These are phyloP conservation scores for Rhagoletis pomonella DNA, from an alignment of 1,140 invertebrate genomes.

Conservation along the genomic window DNA sequence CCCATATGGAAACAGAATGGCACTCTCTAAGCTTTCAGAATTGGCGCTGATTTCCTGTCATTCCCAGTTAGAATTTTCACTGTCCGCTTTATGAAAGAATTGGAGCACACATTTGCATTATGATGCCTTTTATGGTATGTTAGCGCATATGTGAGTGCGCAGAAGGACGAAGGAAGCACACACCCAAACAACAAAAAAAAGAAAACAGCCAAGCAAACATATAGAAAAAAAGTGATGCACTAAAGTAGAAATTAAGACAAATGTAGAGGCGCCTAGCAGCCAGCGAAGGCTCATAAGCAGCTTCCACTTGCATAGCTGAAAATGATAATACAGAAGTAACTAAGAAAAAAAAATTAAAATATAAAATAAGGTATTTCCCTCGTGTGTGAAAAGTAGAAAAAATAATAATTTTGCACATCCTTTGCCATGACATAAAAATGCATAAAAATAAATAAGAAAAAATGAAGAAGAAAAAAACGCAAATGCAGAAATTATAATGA, in stretches of 20 bases:
- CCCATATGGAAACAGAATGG: no score
- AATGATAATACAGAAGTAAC: background rate
- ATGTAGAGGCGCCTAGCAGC: constrained; percentile 19
- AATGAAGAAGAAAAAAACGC: background rate
- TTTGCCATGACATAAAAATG: constrained; percentile 47
- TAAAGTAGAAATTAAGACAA: constrained; percentile 47
- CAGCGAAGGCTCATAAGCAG: constrained; percentile 14
- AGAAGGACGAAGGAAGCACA: background rate
- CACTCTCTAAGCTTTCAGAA: background rate
- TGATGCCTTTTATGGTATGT: constrained; percentile 8
- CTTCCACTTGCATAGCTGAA: constrained; percentile 33
- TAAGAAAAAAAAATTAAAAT: background rate
- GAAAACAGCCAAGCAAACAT: no score
- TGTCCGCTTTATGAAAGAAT: background rate
- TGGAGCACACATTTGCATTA: constrained; percentile 46
- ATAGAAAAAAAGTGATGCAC: background rate
- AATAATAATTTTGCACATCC: constrained; percentile 14
- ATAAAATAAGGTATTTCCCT: constrained; percentile 18
- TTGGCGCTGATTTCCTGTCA: constrained; percentile 3
- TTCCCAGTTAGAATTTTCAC: background rate
- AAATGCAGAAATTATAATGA: constrained; percentile 41
- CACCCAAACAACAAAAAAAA: no score
- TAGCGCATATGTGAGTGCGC: background rate
- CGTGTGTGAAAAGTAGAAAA: constrained; percentile 14
- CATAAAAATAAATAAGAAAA: background rate